Base-by-base conservation (phyloP, 2,113 vertebrate genomes). In the Lasiurus cinereus region DNA sequence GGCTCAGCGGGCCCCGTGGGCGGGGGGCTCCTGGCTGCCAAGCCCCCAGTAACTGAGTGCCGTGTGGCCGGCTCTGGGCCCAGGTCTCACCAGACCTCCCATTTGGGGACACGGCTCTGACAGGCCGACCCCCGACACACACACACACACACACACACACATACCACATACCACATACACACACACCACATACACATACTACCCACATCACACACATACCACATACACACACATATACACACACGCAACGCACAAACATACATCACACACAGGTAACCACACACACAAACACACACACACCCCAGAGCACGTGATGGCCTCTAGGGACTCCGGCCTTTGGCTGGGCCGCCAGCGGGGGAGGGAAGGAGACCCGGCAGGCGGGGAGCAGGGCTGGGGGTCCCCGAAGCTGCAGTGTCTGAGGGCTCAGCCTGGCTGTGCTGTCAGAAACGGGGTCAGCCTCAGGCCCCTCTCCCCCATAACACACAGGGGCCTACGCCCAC, bases 21-120 rank as follows among this genome's bases (percentile, higher is more conserved):
- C 27, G 8, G 29, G n/a, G 1, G 0, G 2, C 18, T 1, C 0
- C 1, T 13, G 3, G 27, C 31, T 3, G 12, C 27, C 18, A 36
- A 31, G 27, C 33, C 56, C 43, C 52, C 6, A 5, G 1, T 54
- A 31, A 27, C 0, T 2, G 8, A 66, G 9, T 5, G 16, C 1
- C 1, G 7, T 0, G 66, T 52, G 6, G 52, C 21, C 21, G 12
- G 39, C 18, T 39, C 22, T 8, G 22, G 31, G 43, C 31, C 43
- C 33, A 6, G 13, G 13, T 8, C 13, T 56, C 21, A 0, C 15
- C 14, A 6, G 46, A 21, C 5, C 56, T 3, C 31, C 52, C 29
- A 11, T 6, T 2, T 13, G 29, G 10, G 43, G 22, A 31, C 29
- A 24, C 3, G 2, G 13, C 36, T 48, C n/a, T 31, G 7, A 83